Conservation (phyloP, 1,140 invertebrate genomes). For the Stegodyphus dumicola region DNA sequence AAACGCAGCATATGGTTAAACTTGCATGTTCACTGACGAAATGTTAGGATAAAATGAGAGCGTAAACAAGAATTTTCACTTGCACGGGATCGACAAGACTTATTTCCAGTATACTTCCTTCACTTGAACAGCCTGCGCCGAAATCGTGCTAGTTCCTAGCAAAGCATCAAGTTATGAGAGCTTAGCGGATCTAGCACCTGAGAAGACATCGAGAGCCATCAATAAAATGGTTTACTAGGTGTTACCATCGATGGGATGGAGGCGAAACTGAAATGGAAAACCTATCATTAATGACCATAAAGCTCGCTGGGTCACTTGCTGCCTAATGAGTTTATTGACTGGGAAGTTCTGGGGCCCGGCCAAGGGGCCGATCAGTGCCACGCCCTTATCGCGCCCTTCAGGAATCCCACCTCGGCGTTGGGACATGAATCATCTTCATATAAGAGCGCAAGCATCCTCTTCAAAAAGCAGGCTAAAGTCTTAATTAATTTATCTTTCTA, state of each 20-base stretch:
- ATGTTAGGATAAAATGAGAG: too few species aligned
- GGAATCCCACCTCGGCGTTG: constrained; percentile 4
- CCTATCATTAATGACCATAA: constrained; percentile 59
- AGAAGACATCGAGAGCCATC: constrained; percentile 7
- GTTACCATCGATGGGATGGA: constrained; percentile 32
- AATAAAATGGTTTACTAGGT: constrained; percentile 57
- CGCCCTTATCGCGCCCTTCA: constrained; percentile 48
- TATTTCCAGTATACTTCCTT: too few species aligned
- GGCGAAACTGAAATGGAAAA: constrained; percentile 40
- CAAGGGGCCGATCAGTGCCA: constrained; percentile 48
- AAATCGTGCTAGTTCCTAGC: too few species aligned
- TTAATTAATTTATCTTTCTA: constrained; percentile 56
- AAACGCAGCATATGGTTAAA: too few species aligned
- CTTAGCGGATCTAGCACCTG: too few species aligned
- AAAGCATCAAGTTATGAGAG: too few species aligned
- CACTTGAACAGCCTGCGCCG: too few species aligned
- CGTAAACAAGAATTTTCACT: too few species aligned
- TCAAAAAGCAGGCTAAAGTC: not conserved
- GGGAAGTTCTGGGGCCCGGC: constrained; percentile 55
- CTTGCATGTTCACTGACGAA: too few species aligned
- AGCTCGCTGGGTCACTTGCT: constrained; percentile 53
- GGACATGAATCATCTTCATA: constrained; percentile 41
- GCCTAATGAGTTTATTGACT: constrained; percentile 57
- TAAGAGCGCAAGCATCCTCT: not conserved
- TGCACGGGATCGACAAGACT: too few species aligned